A percentile compares a stretch with the other conserved stretches of the same genome.
Evolutionary conservation across 2,888 invertebrate genomes (phyloP).

Genomic region (Hanleya hanleyi): DNA sequence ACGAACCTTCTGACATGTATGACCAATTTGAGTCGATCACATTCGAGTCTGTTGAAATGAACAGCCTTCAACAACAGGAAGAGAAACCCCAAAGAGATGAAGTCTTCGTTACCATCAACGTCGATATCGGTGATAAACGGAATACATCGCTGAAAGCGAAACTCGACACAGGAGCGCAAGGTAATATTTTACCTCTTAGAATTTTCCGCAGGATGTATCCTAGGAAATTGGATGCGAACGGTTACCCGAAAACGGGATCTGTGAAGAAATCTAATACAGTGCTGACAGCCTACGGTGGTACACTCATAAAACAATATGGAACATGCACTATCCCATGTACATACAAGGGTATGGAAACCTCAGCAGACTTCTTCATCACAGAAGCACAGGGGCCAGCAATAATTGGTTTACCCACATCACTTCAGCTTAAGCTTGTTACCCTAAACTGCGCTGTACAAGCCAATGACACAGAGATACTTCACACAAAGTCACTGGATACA

Average conservation of each 20-base stretch:
- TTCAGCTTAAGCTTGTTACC: background rate
- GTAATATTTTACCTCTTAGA: conserved; percentile 3
- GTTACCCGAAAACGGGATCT: background rate
- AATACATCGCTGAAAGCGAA: background rate
- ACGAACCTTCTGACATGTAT: no score
- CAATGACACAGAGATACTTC: background rate
- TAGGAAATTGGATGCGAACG: background rate
- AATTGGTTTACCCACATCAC: background rate
- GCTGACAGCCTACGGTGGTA: background rate
- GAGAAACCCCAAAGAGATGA: no score
- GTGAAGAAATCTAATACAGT: background rate
- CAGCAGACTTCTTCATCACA: background rate
- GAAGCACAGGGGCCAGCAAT: conserved; percentile 4
- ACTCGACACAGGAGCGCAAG: conserved; percentile 16
- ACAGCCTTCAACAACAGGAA: no score
- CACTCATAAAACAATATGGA: background rate
- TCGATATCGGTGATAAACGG: background rate
- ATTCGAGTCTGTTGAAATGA: no score
- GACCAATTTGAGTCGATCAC: no score
- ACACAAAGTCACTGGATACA: no score
- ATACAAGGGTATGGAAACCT: background rate
- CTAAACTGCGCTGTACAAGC: background rate
- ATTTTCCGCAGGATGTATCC: conserved; percentile 1
- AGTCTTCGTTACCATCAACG: background rate
- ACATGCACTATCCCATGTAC: background rate